phyloP scores from a whole-genome alignment of 2,113 vertebrate genomes.

The Hucho hucho region DNA sequence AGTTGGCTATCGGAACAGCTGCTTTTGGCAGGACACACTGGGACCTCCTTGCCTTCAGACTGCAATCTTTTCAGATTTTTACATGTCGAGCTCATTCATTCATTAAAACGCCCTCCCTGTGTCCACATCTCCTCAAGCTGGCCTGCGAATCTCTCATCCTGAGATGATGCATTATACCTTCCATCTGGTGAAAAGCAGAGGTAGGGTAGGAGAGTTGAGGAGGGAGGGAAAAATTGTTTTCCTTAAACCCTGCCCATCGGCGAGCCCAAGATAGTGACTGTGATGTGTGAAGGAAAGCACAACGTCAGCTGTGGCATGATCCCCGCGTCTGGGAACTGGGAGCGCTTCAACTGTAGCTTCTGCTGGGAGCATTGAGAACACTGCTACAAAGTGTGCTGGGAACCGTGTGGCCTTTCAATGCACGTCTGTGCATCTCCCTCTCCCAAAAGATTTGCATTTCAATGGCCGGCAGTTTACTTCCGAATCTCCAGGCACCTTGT shows the following conservation, averaged over 20 bases:
- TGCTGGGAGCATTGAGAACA: conserved; percentile 36
- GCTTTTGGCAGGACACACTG: conserved; percentile 45
- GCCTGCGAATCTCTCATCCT: conserved; percentile 24
- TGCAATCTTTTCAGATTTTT: conserved; percentile 67
- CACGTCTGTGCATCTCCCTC: conserved; percentile 39
- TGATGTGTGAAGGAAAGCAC: conserved; percentile 31
- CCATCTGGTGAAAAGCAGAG: conserved; percentile 32
- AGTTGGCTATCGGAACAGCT: conserved; percentile 60
- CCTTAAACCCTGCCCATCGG: conserved; percentile 57
- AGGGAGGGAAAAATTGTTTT: conserved; percentile 37
- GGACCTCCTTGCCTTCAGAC: conserved; percentile 50
- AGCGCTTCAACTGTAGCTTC: conserved; percentile 23
- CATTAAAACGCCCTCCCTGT: conserved; percentile 48
- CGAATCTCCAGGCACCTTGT: conserved; percentile 40
- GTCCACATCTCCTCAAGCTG: conserved; percentile 48
- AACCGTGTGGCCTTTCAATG: conserved; percentile 37
- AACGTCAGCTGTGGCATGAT: conserved; percentile 49
- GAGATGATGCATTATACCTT: conserved; percentile 61
- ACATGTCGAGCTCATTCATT: conserved; percentile 66
- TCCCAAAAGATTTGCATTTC: conserved; percentile 47
- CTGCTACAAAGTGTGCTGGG: conserved; percentile 41
- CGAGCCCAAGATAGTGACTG: conserved; percentile 45
- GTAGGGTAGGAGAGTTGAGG: neutral
- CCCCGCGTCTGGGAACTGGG: conserved; percentile 46
- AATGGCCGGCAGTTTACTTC: conserved; percentile 56